Base-by-base conservation (phyloP, 2,888 invertebrate species). In the Caenorhabditis afra region DNA sequence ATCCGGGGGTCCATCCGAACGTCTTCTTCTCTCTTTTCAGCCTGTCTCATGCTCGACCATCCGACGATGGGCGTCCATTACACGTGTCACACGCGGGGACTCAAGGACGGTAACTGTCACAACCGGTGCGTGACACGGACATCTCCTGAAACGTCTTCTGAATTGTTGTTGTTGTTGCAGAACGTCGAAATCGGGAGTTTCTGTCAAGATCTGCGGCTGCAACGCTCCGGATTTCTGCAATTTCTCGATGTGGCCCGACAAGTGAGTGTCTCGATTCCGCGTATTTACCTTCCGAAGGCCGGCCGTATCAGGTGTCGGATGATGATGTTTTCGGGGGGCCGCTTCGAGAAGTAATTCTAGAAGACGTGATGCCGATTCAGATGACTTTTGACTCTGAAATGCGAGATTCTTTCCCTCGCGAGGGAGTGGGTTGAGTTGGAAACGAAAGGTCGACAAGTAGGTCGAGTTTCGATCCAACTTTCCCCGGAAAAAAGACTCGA, bases 1-100 rank as follows among this genome's bases (percentile, higher is more conserved):
- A 39, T 61, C 55, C 50, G 50, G 50, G 45, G 59, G 52, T 45
- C 45, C 7, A 29, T 29, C 29, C 29, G 52, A 70, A n/a, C n/a
- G n/a, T n/a, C n/a, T n/a, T n/a, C n/a, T n/a, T n/a, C n/a, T n/a
- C n/a, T n/a, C n/a, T n/a, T n/a, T 84, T 41, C 81, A 84, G 84
- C 84, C 11, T 84, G 84, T 65, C 70, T 84, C 39, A 84, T 84
- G 84, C 65, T 84, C 47, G 81, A 84, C 55, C 84, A 84, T 62
- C 84, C 84, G 12, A 68, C 77, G 22, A 82, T 82, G 81, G 84
- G 84, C 41, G 53, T 82, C n/a, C 84, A 84, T 59, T 84, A 84
- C 74, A 84, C 84, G 14, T 84, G 84, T 61, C 82, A 84, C 47
- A 79, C 71, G 8, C 66, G 71, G 53, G 81, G 81, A 39, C 16